These are phyloP conservation scores for Pseudococcus longispinus DNA, from an alignment of 2,888 invertebrate species.

Conservation along the genomic window DNA sequence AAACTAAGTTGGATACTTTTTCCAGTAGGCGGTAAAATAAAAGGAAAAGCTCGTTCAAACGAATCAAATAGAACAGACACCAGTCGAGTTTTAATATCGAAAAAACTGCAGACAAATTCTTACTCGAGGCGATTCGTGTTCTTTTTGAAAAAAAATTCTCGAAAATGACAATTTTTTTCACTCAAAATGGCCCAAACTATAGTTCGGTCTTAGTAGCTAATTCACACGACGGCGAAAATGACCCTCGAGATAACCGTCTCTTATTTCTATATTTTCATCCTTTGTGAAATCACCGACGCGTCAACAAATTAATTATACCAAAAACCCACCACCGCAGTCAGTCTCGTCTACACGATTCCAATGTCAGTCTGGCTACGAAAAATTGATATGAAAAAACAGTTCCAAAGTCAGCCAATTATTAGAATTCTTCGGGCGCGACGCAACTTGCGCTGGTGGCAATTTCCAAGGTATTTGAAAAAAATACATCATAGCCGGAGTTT, in stretches of 20 bases:
- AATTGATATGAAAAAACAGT: neutral
- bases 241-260: neutral
- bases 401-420: neutral
- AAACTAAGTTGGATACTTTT: neutral
- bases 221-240: neutral
- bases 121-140: neutral
- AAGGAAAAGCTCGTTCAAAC: neutral
- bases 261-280: neutral
- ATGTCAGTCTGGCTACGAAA: neutral
- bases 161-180: neutral
- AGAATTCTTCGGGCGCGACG: neutral
- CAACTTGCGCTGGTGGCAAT: neutral
- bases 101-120: neutral
- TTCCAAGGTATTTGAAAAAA: neutral
- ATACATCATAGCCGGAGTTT: neutral
- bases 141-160: too few species aligned
- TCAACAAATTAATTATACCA: neutral
- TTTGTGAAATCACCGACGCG: neutral
- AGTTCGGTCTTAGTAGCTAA: neutral
- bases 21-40: neutral
- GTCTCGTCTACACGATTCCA: neutral
- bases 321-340: neutral
- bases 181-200: neutral
- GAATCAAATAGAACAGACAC: neutral
- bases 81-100: neutral